These are phyloP conservation scores for Tetraneura akinire DNA, from an alignment of 1,140 invertebrate species.

Conservation along the genomic window DNA sequence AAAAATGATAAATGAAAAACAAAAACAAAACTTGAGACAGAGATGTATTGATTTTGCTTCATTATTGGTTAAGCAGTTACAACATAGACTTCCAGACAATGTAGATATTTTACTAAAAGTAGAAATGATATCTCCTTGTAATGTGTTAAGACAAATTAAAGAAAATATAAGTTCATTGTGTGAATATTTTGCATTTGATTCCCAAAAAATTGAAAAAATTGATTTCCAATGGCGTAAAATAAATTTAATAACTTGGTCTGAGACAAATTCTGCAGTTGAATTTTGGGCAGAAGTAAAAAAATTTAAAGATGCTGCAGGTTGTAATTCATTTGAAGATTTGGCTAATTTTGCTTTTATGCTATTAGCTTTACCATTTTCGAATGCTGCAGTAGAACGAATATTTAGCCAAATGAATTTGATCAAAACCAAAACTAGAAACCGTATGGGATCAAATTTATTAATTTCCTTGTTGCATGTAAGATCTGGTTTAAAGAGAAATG, in stretches of 20 bases:
- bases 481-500: not conserved
- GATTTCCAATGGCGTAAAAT: not conserved
- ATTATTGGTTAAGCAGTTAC: not conserved
- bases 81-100: not conserved
- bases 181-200: not conserved
- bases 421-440: not conserved
- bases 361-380: not conserved
- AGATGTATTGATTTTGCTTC: not conserved
- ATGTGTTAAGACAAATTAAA: not conserved
- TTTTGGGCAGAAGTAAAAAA: conserved; percentile 18
- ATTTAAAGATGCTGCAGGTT: not conserved
- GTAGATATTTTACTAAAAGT: not conserved
- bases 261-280: not conserved
- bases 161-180: not conserved
- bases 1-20: not conserved
- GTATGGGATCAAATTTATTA: not conserved
- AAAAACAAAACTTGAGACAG: not conserved
- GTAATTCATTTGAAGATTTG: not conserved
- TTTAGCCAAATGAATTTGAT: not conserved
- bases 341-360: not conserved
- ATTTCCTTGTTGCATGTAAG: not conserved
- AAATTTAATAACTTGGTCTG: not conserved
- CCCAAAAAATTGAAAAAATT: not conserved
- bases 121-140: not conserved
- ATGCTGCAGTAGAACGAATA: not conserved